Evolutionary conservation across 2,888 invertebrate species (phyloP).

Genomic region (Athripsodes cinereus): DNA sequence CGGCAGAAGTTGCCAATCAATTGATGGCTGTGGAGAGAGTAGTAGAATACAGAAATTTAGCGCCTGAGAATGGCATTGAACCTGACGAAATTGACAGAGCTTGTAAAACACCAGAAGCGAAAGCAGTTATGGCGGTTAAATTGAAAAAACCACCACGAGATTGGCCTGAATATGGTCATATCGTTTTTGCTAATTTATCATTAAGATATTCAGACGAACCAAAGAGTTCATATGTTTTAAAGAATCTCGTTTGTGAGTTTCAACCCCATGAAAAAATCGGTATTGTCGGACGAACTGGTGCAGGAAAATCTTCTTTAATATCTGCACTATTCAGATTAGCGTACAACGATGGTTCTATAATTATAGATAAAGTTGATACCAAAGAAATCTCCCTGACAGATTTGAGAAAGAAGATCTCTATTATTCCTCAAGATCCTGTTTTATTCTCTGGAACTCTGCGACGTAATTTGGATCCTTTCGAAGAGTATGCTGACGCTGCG

Average conservation of each 20-base stretch:
- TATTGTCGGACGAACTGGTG: conserved; percentile 70
- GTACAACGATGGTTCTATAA: conserved; percentile 53
- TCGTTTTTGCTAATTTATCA: conserved; percentile 44
- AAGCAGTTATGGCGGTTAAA: conserved; percentile 4
- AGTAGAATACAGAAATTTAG: conserved; percentile 70
- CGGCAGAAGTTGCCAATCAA: conserved; percentile 73
- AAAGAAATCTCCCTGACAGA: conserved; percentile 41
- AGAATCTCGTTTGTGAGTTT: conserved; percentile 45
- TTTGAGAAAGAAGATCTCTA: conserved; percentile 56
- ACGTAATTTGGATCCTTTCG: conserved; percentile 72
- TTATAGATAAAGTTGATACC: conserved; percentile 60
- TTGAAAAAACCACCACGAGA: conserved; percentile 33
- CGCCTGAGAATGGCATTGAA: conserved; percentile 41
- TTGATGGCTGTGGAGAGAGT: conserved; percentile 80
- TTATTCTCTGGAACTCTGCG: conserved; percentile 68
- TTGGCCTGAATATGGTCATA: conserved; percentile 48
- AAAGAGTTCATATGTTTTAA: conserved; percentile 49
- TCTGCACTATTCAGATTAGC: conserved; percentile 65
- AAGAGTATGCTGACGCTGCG: conserved; percentile 60
- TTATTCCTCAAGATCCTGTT: conserved; percentile 77
- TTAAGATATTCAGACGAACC: conserved; percentile 45
- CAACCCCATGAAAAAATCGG: conserved; percentile 53
- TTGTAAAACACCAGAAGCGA: conserved; percentile 1
- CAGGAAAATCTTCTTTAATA: conserved; percentile 66
- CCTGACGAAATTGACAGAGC: conserved; percentile 21